These are phyloP conservation scores for Malurus alboscapulatus DNA, from an alignment of 2,113 vertebrate genomes.

Conservation along the genomic window DNA sequence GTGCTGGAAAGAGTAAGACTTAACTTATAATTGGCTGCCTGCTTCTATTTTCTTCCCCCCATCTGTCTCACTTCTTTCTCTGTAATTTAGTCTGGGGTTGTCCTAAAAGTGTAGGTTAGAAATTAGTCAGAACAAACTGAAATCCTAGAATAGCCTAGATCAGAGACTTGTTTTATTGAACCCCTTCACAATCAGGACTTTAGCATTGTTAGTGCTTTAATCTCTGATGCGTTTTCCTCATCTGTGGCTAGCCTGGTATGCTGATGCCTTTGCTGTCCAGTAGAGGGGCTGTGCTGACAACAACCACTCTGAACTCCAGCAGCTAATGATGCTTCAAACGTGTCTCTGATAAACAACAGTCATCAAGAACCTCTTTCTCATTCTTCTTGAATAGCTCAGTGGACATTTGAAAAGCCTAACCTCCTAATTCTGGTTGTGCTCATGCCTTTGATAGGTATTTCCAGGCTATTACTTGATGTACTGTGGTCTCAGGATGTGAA, in stretches of 20 bases:
- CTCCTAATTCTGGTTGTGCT: background rate
- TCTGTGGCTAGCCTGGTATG: background rate
- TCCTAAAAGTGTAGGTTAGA: background rate
- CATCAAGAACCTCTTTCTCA: background rate
- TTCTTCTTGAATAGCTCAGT: background rate
- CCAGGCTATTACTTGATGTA: background rate
- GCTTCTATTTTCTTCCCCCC: constrained; percentile 35
- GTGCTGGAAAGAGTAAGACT: background rate
- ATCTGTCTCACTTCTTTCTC: constrained; percentile 19
- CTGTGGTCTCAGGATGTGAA: background rate
- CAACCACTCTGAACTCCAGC: background rate
- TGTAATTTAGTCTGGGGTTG: constrained; percentile 1
- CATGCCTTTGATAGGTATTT: background rate
- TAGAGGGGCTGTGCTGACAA: background rate
- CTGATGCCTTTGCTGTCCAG: background rate
- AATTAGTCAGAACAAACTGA: constrained; percentile 29
- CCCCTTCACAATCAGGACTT: background rate
- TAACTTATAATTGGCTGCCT: background rate
- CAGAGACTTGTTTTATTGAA: background rate
- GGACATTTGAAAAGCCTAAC: background rate
- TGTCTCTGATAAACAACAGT: background rate
- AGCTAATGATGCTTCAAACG: background rate
- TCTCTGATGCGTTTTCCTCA: background rate
- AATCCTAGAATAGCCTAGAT: background rate
- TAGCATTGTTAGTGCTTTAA: background rate